phyloP scores from a whole-genome alignment of 1,140 invertebrate genomes.

The Achroia grisella region DNA sequence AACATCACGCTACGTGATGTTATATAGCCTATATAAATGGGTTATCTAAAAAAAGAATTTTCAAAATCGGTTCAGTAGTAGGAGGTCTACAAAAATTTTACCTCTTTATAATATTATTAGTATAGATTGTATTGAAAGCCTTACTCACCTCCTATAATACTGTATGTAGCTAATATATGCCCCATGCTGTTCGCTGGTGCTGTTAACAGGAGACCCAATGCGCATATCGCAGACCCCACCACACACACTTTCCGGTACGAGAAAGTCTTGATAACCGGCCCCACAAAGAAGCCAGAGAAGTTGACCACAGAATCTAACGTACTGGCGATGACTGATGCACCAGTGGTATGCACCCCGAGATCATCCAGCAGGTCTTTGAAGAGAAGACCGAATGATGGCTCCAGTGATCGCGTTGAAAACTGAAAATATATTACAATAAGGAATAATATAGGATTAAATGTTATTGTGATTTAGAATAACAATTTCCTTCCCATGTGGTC shows the following conservation, averaged over 20 bases:
- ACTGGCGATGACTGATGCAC: slow-evolving; percentile 82
- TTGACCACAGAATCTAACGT: slow-evolving; percentile 83
- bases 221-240: slow-evolving; percentile 78
- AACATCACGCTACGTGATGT: too few species aligned
- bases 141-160: slow-evolving; percentile 82
- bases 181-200: slow-evolving; percentile 80
- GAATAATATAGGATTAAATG: too few species aligned
- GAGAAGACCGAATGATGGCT: slow-evolving; percentile 84
- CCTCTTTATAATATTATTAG: too few species aligned
- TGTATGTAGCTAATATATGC: slow-evolving; percentile 83
- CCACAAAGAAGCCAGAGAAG: slow-evolving; percentile 84
- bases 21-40: too few species aligned
- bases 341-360: slow-evolving; percentile 80
- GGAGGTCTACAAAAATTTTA: too few species aligned
- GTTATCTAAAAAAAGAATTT: too few species aligned
- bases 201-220: slow-evolving; percentile 78
- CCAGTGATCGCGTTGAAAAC: slow-evolving; percentile 83
- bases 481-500: too few species aligned
- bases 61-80: too few species aligned
- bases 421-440: slow-evolving; percentile 57
- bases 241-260: slow-evolving; percentile 83
- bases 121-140: too few species aligned
- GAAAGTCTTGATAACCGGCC: slow-evolving; percentile 81
- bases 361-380: slow-evolving; percentile 81
- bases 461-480: too few species aligned